phyloP scores from a whole-genome alignment of 1,140 invertebrate species.

The Spodoptera frugiperda region DNA sequence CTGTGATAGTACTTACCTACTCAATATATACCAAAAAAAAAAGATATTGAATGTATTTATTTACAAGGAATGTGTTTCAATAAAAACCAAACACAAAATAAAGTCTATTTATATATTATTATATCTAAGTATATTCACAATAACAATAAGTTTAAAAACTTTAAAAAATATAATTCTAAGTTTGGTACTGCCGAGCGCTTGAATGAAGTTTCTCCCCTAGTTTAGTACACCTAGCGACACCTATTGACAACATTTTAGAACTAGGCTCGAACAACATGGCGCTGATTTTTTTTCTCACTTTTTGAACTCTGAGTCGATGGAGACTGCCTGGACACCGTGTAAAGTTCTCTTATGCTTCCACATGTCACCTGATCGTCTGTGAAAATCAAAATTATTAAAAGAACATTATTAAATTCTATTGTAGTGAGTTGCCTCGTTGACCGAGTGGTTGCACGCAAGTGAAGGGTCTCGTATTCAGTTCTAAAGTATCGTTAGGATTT shows the following conservation, averaged over 20 bases:
- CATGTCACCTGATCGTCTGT: slow-evolving; percentile 80
- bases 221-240: slow-evolving; percentile 9
- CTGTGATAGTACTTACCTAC: neutral
- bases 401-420: neutral
- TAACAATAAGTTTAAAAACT: neutral
- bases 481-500: neutral
- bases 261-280: neutral
- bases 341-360: slow-evolving; percentile 82
- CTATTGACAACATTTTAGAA: slow-evolving; percentile 10
- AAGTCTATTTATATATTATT: too few species aligned
- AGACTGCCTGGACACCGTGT: slow-evolving; percentile 63
- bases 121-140: neutral
- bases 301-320: slow-evolving; percentile 36
- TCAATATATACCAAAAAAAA: too few species aligned
- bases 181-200: slow-evolving; percentile 14
- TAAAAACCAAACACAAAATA: too few species aligned
- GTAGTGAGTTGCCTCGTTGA: too few species aligned
- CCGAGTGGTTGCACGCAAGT: too few species aligned
- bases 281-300: slow-evolving; percentile 20
- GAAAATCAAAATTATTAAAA: neutral
- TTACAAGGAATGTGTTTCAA: too few species aligned
- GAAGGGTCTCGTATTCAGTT: neutral
- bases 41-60: too few species aligned
- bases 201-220: neutral
- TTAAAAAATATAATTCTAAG: slow-evolving; percentile 3